These are phyloP conservation scores for Papilio gigon DNA, from an alignment of 2,888 invertebrate genomes.

Conservation along the genomic window DNA sequence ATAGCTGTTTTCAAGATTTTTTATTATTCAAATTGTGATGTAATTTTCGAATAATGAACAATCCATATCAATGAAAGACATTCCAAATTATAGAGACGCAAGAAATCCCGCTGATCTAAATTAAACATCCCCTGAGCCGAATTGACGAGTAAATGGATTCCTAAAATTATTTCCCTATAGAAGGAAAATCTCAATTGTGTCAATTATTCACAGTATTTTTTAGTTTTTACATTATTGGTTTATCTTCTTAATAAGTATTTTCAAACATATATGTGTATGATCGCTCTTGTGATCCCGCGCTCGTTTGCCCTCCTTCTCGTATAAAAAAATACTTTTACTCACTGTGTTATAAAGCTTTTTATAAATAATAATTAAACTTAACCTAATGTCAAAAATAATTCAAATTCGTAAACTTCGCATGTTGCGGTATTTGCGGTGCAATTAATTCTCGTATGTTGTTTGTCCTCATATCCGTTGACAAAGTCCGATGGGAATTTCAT, in stretches of 20 bases:
- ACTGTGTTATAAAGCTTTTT: not conserved
- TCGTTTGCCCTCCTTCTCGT: no score
- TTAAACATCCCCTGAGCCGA: conserved; percentile 15
- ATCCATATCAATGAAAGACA: not conserved
- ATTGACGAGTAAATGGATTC: conserved; percentile 44
- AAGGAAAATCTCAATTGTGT: not conserved
- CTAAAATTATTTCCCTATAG: not conserved
- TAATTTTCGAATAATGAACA: not conserved
- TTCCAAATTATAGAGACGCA: conserved; percentile 42
- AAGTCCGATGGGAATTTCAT: conserved; percentile 7
- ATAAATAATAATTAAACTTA: conserved; percentile 8
- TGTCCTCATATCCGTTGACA: conserved; percentile 4
- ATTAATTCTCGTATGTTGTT: conserved; percentile 9
- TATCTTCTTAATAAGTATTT: no score
- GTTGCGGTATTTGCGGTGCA: conserved; percentile 7
- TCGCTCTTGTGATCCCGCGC: no score
- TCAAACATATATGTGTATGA: no score
- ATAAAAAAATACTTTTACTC: not conserved
- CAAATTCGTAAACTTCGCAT: not conserved
- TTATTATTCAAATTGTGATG: no score
- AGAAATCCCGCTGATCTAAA: conserved; percentile 11
- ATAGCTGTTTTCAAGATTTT: no score
- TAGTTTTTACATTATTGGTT: no score
- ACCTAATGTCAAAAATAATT: conserved; percentile 10
- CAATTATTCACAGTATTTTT: no score